Evolutionary conservation across 2,113 vertebrate species (phyloP).

Genomic region (Pomatostomus ruficeps): DNA sequence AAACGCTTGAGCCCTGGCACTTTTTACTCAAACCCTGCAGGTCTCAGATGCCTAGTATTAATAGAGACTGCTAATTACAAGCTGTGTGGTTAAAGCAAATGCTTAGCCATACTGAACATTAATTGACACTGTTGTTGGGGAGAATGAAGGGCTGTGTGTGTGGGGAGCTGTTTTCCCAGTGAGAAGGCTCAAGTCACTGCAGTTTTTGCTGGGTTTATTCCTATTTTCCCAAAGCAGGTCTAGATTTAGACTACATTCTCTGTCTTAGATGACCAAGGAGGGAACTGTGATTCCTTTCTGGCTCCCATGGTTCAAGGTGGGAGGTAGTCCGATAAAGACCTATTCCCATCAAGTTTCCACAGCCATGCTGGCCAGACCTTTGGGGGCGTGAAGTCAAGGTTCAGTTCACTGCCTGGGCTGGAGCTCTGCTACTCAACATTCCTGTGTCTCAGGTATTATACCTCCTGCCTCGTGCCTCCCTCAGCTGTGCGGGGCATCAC

Average conservation of each 20-base stretch:
- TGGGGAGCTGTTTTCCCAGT: background rate
- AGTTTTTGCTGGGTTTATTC: background rate
- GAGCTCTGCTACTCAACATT: background rate
- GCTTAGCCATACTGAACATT: background rate
- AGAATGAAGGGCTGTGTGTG: background rate
- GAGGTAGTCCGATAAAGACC: background rate
- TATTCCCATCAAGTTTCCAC: background rate
- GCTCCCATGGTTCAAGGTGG: constrained; percentile 21
- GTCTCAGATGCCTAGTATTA: constrained; percentile 55
- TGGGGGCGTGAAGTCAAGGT: background rate
- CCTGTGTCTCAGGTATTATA: background rate
- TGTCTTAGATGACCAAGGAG: background rate
- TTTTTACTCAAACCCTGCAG: constrained; percentile 24
- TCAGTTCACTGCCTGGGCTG: background rate
- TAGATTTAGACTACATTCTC: background rate
- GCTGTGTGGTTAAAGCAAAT: constrained; percentile 30
- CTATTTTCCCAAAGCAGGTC: constrained; percentile 2
- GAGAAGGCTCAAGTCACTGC: background rate
- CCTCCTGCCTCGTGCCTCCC: background rate
- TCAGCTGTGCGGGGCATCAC: background rate
- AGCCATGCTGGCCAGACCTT: background rate
- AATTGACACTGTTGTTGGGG: background rate
- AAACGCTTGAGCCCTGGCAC: constrained; percentile 57
- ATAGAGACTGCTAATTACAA: constrained; percentile 51
- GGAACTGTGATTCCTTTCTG: constrained; percentile 10